Evolutionary conservation across 2,888 invertebrate genomes (phyloP).

Genomic region (Agrotis segetum): DNA sequence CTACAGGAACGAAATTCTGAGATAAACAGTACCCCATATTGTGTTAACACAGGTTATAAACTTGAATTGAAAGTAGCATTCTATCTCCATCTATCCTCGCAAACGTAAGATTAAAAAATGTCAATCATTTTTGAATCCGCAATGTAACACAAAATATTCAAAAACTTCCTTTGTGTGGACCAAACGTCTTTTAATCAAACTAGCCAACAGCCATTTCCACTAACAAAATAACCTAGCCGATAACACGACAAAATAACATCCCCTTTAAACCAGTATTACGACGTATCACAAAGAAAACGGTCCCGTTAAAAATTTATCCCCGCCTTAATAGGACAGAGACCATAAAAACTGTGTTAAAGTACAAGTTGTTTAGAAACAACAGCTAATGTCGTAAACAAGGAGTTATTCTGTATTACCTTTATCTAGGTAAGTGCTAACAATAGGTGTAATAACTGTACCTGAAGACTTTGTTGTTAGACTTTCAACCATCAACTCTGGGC

Average conservation of each 20-base stretch:
- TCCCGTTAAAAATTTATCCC: constrained; percentile 62
- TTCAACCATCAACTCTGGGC: not conserved
- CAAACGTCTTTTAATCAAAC: constrained; percentile 21
- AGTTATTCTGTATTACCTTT: constrained; percentile 44
- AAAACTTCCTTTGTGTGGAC: not conserved
- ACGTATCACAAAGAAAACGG: constrained; percentile 57
- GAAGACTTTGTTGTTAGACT: too few species aligned
- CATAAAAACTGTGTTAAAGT: constrained; percentile 60
- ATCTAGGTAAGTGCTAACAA: constrained; percentile 7
- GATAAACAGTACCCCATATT: too few species aligned
- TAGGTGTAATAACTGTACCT: constrained; percentile 1
- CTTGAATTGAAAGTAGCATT: too few species aligned
- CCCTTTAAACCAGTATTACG: constrained; percentile 56
- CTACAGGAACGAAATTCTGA: too few species aligned
- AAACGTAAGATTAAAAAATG: too few species aligned
- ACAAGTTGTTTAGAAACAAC: constrained; percentile 61
- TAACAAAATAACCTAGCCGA: constrained; percentile 29
- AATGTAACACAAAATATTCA: not conserved
- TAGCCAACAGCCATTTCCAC: constrained; percentile 8
- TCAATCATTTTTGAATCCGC: too few species aligned
- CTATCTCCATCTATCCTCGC: too few species aligned
- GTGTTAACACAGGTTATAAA: too few species aligned
- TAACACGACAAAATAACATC: constrained; percentile 56
- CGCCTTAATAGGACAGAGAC: constrained; percentile 52
- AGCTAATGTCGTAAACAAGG: constrained; percentile 54